Conservation (phyloP, 2,888 invertebrate species). For the Dorcus parallelipipedus region DNA sequence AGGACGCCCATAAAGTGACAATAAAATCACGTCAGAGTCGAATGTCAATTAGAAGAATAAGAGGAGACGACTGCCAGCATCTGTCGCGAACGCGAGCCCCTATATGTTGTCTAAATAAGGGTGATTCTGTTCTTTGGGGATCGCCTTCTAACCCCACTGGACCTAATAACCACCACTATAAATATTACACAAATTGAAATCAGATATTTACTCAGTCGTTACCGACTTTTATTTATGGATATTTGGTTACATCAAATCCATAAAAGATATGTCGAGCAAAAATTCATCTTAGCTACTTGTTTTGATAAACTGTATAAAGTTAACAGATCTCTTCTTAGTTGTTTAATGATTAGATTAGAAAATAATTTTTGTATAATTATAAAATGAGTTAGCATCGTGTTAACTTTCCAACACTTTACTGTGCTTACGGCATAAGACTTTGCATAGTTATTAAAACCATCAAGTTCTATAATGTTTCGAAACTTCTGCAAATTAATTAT, state of each 20-base stretch:
- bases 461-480: too few relatives aligned
- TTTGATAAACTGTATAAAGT: too few relatives aligned
- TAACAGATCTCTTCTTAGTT: too few relatives aligned
- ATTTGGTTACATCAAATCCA: constrained; percentile 1
- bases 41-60: constrained; percentile 16
- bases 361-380: too few relatives aligned
- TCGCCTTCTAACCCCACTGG: constrained; percentile 14
- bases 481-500: too few relatives aligned
- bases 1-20: constrained; percentile 1
- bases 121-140: not conserved
- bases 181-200: constrained; percentile 31
- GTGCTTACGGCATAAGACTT: too few relatives aligned
- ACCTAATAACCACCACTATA: constrained; percentile 23
- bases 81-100: constrained; percentile 8
- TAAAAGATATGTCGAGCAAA: too few relatives aligned
- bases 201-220: constrained; percentile 18
- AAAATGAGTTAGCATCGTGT: too few relatives aligned
- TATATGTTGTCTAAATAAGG: constrained; percentile 13
- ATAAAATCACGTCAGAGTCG: constrained; percentile 10
- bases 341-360: too few relatives aligned
- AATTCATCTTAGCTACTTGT: too few relatives aligned
- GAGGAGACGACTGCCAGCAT: constrained; percentile 8
- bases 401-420: too few relatives aligned
- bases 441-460: too few relatives aligned
- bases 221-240: constrained; percentile 16